phyloP scores from a whole-genome alignment of 2,113 vertebrate species.

The Perca flavescens region DNA sequence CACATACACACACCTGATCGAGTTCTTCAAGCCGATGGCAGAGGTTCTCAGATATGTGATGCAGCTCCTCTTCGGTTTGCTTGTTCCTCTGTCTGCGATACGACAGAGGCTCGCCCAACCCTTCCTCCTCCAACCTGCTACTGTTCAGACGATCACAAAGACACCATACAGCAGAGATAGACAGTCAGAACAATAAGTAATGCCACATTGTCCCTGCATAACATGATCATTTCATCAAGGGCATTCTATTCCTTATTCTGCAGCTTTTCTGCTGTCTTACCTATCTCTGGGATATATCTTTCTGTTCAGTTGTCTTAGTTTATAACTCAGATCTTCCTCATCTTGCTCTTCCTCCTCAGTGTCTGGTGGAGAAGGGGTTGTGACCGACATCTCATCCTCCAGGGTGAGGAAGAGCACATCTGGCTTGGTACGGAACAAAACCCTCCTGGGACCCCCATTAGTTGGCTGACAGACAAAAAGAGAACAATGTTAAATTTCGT shows the following conservation, averaged over 20 bases:
- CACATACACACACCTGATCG: conserved; percentile 84
- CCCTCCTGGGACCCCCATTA: conserved; percentile 70
- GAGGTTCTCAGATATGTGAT: conserved; percentile 89
- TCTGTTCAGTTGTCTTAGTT: conserved; percentile 10
- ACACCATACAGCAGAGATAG: background rate
- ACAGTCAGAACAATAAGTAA: background rate
- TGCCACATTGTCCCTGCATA: background rate
- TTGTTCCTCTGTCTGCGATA: conserved; percentile 79
- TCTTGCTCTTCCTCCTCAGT: conserved; percentile 57
- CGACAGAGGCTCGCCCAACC: conserved; percentile 70
- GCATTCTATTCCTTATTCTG: background rate
- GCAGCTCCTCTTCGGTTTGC: conserved; percentile 86
- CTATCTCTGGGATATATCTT: conserved; percentile 18
- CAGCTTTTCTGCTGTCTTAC: conserved; percentile 32
- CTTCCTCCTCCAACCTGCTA: conserved; percentile 8
- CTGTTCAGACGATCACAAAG: background rate
- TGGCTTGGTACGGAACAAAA: conserved; percentile 83
- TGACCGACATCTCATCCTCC: conserved; percentile 51
- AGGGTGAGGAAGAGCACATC: conserved; percentile 80
- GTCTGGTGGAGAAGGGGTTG: conserved; percentile 43
- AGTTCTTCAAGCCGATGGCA: conserved; percentile 89
- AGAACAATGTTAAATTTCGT: background rate
- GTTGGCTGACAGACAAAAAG: conserved; percentile 54
- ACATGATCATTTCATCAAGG: background rate
- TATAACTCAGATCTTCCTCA: conserved; percentile 32